phyloP scores from a whole-genome alignment of 2,888 invertebrate genomes.

The Nomada flava region DNA sequence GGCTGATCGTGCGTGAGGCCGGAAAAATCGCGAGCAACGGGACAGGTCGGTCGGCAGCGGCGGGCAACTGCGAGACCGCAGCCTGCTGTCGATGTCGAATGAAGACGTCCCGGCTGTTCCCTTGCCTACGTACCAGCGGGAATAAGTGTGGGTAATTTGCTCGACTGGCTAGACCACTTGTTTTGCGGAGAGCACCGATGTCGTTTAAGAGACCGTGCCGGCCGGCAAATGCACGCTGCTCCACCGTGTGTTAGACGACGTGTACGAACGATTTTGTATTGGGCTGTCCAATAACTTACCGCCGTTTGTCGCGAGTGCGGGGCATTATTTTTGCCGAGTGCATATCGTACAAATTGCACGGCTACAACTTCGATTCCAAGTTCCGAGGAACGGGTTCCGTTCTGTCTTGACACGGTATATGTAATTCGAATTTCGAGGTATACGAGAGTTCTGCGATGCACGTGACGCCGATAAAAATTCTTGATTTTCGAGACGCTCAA shows the following conservation, averaged over 20 bases:
- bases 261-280: no score
- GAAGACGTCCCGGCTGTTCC: constrained; percentile 76
- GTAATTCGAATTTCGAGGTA: neutral
- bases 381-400: no score
- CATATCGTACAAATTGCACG: no score
- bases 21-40: constrained; percentile 70
- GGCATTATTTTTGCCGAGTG: no score
- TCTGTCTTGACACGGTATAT: no score
- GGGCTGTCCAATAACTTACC: no score
- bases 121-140: constrained; percentile 63
- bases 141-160: constrained; percentile 81
- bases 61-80: constrained; percentile 43
- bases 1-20: constrained; percentile 66
- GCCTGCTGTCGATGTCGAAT: constrained; percentile 70
- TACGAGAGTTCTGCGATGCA: neutral
- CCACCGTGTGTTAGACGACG: constrained; percentile 13
- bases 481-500: neutral
- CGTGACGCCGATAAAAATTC: neutral
- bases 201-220: constrained; percentile 66
- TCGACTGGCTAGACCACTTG: constrained; percentile 82
- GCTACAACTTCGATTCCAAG: no score
- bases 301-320: no score
- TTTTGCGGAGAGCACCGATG: constrained; percentile 73
- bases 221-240: constrained; percentile 46
- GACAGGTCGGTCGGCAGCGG: constrained; percentile 55